Base-by-base conservation (phyloP, 2,113 vertebrate species). In the Colistium nudipinnis region DNA sequence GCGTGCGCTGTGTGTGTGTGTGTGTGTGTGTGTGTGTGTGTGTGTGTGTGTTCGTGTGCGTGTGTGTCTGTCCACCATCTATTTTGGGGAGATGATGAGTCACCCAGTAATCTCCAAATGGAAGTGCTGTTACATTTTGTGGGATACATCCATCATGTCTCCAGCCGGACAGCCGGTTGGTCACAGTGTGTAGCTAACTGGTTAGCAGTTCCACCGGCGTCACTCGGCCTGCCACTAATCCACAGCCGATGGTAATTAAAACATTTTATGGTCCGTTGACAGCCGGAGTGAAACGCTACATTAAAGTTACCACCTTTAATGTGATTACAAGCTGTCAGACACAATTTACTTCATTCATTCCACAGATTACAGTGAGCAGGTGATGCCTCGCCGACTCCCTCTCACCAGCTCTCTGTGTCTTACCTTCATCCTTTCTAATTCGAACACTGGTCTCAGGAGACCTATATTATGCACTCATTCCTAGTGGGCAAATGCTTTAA, bases 281-380 rank as follows among this genome's bases (percentile, higher is more conserved):
- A 64, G 65, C 74, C 14, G 61, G 48, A 30, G 39, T 27, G 9
- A 59, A 56, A 67, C 61, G 54, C 65, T 60, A 66, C 51, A 76
- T 60, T 81, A 59, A 82, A 76, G 74, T 83, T 79, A 36, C 62
- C 54, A 25, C 72, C 63, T 49, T 75, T 85, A 73, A 87, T 80
- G 76, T 74, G 74, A 78, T 89, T 83, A 70, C 56, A 71, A 41
- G 53, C 80, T 82, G 78, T 87, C 83, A 73, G n/a, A 78, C 39
- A 60, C 51, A 49, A 17, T 74, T 81, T 74, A 54, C 33, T 75
- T 45, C n/a, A 33, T 38, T 73, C 59, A 49, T 28, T 72, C 49
- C 73, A 62, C 69, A 54, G 78, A 33, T 5, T 11, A 60, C 28
- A 65, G 17, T 44, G 39, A 75, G 54, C 65, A 74, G 73, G 67